A percentile compares a stretch with the other conserved stretches of the same genome.
These are phyloP conservation scores for Lates japonicus DNA, from an alignment of 2,797 vertebrate genomes.

Conservation along the genomic window DNA sequence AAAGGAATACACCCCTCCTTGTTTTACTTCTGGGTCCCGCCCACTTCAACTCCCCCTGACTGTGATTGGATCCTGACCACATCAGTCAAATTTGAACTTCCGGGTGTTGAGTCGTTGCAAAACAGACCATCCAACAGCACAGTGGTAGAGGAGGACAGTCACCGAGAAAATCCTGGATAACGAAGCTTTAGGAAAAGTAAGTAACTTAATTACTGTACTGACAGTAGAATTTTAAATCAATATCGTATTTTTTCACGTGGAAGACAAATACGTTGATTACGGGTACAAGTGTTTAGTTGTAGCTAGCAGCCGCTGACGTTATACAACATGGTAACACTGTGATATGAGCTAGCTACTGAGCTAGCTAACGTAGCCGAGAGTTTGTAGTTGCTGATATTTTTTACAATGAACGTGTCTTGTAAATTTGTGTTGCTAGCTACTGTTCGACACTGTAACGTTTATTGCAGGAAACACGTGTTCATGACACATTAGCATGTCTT, in stretches of 20 bases:
- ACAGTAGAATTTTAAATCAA: accelerated
- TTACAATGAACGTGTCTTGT: neutral
- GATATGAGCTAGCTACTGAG: conserved; percentile 1
- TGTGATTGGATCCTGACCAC: conserved; percentile 59
- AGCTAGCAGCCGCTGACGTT: conserved; percentile 8
- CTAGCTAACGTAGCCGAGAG: accelerated
- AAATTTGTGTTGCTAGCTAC: neutral
- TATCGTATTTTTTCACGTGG: neutral
- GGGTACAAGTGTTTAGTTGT: neutral
- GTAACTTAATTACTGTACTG: conserved; percentile 2
- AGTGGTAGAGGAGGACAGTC: conserved; percentile 30
- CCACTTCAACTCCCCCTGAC: neutral
- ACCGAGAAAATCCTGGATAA: neutral
- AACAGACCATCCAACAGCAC: conserved; percentile 33
- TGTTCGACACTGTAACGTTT: neutral
- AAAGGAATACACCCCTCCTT: accelerated
- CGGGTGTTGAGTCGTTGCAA: conserved; percentile 69
- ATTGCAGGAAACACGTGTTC: conserved; percentile 22
- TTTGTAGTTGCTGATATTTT: neutral
- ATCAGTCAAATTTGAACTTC: conserved; percentile 68
- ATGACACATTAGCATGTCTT: neutral
- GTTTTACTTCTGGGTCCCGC: accelerated
- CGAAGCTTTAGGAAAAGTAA: conserved; percentile 51
- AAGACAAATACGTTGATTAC: no score
- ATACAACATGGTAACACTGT: conserved; percentile 33